Base-by-base conservation (phyloP, 1,140 invertebrate species). In the Leptinotarsa texana region DNA sequence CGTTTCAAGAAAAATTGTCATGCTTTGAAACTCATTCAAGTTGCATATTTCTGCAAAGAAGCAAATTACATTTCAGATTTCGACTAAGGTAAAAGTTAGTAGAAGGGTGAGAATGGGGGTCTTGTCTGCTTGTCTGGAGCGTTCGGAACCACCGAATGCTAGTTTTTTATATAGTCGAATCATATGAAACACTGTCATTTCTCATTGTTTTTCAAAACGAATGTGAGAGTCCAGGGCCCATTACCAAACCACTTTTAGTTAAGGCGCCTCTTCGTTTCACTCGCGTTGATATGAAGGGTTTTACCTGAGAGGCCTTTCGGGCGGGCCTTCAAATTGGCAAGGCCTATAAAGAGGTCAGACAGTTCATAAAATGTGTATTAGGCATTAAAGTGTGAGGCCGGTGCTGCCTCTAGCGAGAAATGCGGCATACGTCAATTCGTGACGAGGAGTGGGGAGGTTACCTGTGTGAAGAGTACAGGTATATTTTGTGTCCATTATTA, bases 381-480 rank as follows among this genome's bases (percentile, higher is more conserved):
- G 51, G 51, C 51, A 57, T 57, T 57, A 57, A 15, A 17, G 1
- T 17, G 51, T 57, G 6, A 15, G 51, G 51, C 15, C 51, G n/a
- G 51, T 57, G 51, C 51, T 13, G 51, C 51, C 51, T 57, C 51
- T 57, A 57, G 51, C 51, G 51, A 57, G 51, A 17, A 17, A 57
- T 57, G 51, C n/a, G 15, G 51, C 51, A 57, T 57, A 57, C 51
- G 15, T 18, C 51, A 57, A 57, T 17, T 57, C 51, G 51, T 57
- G 51, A 57, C 51, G 15, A 18, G 15, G 51, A 18, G n/a, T 15
- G 51, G 51, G 51, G 51, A 57, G n/a, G 15, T 57, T 57, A 57
- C 51, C 51, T 57, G 51, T 57, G 51, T 57, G 51, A 57, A 57
- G 51, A 57, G n/a, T 57, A 57, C 51, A 57, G 51, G 51, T 57